These are phyloP conservation scores for Chrysina gloriosa DNA, from an alignment of 2,888 invertebrate species.

Conservation along the genomic window DNA sequence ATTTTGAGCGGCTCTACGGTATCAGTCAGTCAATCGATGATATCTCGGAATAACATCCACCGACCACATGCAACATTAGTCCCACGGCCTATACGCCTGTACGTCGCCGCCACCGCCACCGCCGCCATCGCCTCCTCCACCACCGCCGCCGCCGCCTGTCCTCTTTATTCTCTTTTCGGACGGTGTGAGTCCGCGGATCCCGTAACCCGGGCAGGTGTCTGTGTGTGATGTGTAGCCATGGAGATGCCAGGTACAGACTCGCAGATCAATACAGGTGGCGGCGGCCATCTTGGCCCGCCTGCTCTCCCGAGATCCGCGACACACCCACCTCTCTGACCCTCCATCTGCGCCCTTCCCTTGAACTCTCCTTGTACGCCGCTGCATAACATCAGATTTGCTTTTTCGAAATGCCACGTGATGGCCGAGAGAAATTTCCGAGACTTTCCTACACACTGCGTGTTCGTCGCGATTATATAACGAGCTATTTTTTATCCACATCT, in stretches of 20 bases:
- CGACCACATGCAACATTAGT: not conserved
- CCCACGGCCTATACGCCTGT: not conserved
- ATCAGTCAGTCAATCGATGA: not conserved
- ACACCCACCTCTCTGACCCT: constrained; percentile 55
- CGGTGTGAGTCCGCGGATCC: constrained; percentile 33
- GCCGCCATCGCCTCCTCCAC: not conserved
- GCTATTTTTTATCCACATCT: too few relatives aligned
- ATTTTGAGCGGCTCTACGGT: not conserved
- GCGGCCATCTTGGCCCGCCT: constrained; percentile 62
- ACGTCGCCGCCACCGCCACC: not conserved
- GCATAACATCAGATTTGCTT: constrained; percentile 19
- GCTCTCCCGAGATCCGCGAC: constrained; percentile 62
- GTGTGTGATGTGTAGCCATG: constrained; percentile 61
- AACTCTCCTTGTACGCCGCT: constrained; percentile 28
- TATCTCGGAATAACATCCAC: constrained; percentile 10
- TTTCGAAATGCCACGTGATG: constrained; percentile 23
- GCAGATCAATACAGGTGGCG: constrained; percentile 59
- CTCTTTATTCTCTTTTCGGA: constrained; percentile 36
- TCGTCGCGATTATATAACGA: too few relatives aligned
- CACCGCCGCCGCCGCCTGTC: not conserved
- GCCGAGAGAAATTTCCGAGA: not conserved
- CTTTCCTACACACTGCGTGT: too few relatives aligned
- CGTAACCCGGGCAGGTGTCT: constrained; percentile 54
- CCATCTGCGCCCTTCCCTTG: constrained; percentile 44
- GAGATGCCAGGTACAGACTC: constrained; percentile 61